These are phyloP conservation scores for Montipora sp. DNA, from an alignment of 64 coral and sea anemone genomes.

Conservation along the genomic window DNA sequence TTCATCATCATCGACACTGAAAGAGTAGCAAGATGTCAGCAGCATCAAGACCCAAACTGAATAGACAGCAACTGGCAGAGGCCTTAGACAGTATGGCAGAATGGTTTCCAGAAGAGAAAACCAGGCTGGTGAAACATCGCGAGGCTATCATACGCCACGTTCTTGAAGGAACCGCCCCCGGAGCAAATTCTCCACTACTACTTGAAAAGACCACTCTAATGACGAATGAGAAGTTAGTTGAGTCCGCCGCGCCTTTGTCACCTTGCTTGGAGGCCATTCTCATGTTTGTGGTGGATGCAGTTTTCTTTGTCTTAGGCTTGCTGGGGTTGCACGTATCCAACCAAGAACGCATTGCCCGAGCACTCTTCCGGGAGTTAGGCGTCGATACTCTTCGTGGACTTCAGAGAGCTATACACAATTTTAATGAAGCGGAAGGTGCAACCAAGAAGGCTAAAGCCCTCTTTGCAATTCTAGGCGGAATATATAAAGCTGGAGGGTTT, in stretches of 20 bases:
- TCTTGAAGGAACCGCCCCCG: conserved; percentile 31
- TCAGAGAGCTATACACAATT: background rate
- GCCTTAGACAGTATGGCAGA: conserved; percentile 18
- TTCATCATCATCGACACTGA: too few species aligned
- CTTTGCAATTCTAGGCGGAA: background rate
- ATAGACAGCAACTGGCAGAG: background rate
- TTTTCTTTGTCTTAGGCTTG: conserved; percentile 9
- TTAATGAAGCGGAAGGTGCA: conserved; percentile 22
- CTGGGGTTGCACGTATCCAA: conserved; percentile 22
- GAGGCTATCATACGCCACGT: conserved; percentile 10
- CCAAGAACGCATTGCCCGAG: conserved; percentile 31
- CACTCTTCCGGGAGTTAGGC: conserved; percentile 8
- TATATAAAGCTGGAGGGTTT: conserved; percentile 40
- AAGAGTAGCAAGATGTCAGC: background rate
- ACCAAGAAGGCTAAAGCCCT: conserved; percentile 31
- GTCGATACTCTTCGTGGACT: conserved; percentile 17
- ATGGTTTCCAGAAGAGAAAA: conserved; percentile 42
- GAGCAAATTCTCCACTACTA: conserved; percentile 8
- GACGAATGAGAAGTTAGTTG: background rate
- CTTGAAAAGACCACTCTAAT: background rate
- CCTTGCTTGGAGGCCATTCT: conserved; percentile 34
- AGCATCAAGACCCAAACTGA: background rate
- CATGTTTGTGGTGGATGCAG: background rate
- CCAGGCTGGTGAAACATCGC: conserved; percentile 22
- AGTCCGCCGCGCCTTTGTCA: background rate